Evolutionary conservation across 2,797 vertebrate genomes (phyloP), one percentile per base, ranked within the genome.

Genomic region (Malurus leucopterus): DNA sequence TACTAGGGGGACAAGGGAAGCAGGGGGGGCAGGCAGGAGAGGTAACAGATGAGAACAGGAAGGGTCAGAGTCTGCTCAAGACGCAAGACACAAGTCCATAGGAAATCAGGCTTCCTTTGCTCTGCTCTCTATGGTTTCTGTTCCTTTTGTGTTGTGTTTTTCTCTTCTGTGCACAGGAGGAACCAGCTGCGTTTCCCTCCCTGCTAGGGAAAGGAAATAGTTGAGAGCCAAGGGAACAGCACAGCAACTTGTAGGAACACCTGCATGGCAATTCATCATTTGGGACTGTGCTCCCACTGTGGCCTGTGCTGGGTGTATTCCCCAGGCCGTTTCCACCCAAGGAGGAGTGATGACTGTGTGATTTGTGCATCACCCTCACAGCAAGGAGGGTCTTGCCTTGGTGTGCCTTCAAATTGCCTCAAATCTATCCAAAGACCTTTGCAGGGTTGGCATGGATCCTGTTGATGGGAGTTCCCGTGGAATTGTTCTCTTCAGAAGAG

Each of bases 81-180:
- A 91, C 36, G 41, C 67, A 86, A 80, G 82, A 58, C 38, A 30
- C 40, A 78, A 92, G 77, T 91, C 84, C 71, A 79, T 92, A 94
- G 93, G 95, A 95, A 95, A 86, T 88, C 38, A 58, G 81, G 36
- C 74, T 95, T 95, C 93, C 93, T 95, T 88, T 92, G 43, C 86
- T 47, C 80, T 46, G 53, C 63, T 93, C 68, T 79, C 64, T 32
- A 61, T 76, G 74, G 57, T 69, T 75, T 89, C 54, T 93, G 41
- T 88, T 95, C 62, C 87, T 91, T 94, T 93, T 94, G 88, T 90
- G 50, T 95, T 89, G 68, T 53, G 57, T 73, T 12, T 89, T 92
- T 84, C 78, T 90, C 84, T 86, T 86, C 71, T 92, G 53, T 7
- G 11, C 43, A 24, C 36, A 23, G 71, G 59, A 92, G 91, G 95